A percentile compares a stretch with the other conserved stretches of the same genome.
phyloP scores from a whole-genome alignment of 2,888 invertebrate species.

The Ormyrus thymus region DNA sequence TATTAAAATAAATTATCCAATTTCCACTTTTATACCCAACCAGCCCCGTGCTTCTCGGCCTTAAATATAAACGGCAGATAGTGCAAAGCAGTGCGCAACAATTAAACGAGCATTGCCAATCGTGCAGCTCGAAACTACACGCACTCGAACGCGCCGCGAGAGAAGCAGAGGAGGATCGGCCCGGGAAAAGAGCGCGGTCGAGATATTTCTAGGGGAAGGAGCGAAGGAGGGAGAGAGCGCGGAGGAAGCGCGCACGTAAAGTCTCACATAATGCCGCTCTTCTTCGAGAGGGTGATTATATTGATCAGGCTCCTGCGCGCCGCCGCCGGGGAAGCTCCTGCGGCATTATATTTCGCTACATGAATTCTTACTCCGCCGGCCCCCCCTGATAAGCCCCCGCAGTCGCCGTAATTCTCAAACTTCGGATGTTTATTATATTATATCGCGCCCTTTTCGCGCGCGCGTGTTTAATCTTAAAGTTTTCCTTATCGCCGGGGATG shows the following conservation, averaged over 20 bases:
- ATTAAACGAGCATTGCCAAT: too few species aligned
- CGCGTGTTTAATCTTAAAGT: constrained; percentile 3
- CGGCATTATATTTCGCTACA: constrained; percentile 38
- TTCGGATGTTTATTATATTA: constrained; percentile 35
- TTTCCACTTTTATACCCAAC: too few species aligned
- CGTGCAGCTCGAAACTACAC: too few species aligned
- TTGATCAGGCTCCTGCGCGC: constrained; percentile 2
- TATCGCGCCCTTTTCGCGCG: constrained; percentile 11
- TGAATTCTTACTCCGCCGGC: constrained; percentile 37
- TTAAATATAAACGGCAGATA: too few species aligned
- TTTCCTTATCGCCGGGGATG: background rate
- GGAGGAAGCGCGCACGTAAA: constrained; percentile 12
- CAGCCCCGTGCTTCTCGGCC: too few species aligned
- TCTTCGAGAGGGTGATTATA: constrained; percentile 37
- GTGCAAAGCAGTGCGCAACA: too few species aligned
- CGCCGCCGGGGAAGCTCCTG: background rate
- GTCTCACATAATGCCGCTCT: constrained; percentile 8
- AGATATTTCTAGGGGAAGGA: too few species aligned
- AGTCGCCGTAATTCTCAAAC: constrained; percentile 36
- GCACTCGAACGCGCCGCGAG: too few species aligned
- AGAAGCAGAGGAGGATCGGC: too few species aligned
- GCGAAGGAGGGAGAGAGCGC: background rate
- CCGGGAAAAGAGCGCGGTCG: too few species aligned
- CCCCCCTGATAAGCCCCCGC: constrained; percentile 12
- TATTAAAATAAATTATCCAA: too few species aligned